Conservation (phyloP, 2,888 invertebrate species). For the Disparrhopalites patrizii region DNA sequence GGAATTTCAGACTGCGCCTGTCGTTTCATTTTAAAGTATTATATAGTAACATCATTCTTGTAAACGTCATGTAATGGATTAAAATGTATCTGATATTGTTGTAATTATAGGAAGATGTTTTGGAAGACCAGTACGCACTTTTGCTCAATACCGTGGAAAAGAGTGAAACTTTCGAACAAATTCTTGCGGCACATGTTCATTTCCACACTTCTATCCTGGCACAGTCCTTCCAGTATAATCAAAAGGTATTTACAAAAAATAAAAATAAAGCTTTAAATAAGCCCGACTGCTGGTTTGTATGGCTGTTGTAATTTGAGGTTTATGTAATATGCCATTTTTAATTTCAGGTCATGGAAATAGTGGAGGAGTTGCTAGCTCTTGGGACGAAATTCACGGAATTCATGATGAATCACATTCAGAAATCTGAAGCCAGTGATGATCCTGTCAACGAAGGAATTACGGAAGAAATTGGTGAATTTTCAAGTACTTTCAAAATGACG, state of each 20-base stretch:
- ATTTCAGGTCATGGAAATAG: constrained; percentile 37
- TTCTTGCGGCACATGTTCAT: constrained; percentile 38
- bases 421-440: constrained; percentile 34
- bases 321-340: neutral
- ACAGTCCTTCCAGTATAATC: constrained; percentile 44
- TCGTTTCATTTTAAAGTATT: too few species aligned
- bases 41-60: too few species aligned
- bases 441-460: constrained; percentile 46
- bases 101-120: constrained; percentile 42
- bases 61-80: neutral
- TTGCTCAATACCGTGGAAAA: constrained; percentile 38
- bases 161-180: constrained; percentile 48
- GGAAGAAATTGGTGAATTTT: constrained; percentile 37
- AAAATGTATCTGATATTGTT: neutral
- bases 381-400: constrained; percentile 39
- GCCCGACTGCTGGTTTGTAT: too few species aligned
- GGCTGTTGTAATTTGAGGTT: too few species aligned
- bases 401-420: constrained; percentile 39
- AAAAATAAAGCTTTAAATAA: too few species aligned
- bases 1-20: too few species aligned
- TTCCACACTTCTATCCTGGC: constrained; percentile 43
- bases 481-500: constrained; percentile 38
- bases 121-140: constrained; percentile 44
- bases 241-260: constrained; percentile 31
- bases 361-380: constrained; percentile 42